These are phyloP conservation scores for Diarsia brunnea DNA, from an alignment of 2,888 invertebrate genomes.

Conservation along the genomic window DNA sequence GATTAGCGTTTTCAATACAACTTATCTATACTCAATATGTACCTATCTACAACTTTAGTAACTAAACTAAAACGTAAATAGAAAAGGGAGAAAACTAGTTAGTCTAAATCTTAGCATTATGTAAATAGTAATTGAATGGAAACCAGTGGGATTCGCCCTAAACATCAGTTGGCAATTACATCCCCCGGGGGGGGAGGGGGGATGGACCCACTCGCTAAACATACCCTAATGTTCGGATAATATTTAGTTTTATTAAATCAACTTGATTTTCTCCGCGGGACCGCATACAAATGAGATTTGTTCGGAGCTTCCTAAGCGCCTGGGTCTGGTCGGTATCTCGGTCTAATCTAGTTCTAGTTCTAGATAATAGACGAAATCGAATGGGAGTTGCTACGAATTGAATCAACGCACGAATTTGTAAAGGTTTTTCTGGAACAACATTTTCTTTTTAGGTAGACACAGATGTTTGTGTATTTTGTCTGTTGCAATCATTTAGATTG, in stretches of 20 bases:
- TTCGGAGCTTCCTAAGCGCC: slow-evolving; percentile 15
- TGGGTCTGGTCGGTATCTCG: slow-evolving; percentile 8
- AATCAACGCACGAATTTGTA: slow-evolving; percentile 8
- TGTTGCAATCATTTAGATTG: not conserved
- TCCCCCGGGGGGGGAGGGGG: slow-evolving; percentile 22
- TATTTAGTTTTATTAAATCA: slow-evolving; percentile 57
- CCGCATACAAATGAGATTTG: slow-evolving; percentile 45
- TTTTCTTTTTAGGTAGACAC: not conserved
- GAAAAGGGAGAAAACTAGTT: slow-evolving; percentile 31
- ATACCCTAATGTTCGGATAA: slow-evolving; percentile 33
- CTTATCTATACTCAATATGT: no score
- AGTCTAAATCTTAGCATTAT: slow-evolving; percentile 52
- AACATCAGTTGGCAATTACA: slow-evolving; percentile 49
- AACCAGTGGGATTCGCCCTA: slow-evolving; percentile 45
- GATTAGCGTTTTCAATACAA: slow-evolving; percentile 3
- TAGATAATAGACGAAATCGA: slow-evolving; percentile 20
- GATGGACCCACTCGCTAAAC: not conserved
- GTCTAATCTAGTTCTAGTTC: slow-evolving; percentile 29
- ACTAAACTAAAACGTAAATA: slow-evolving; percentile 22
- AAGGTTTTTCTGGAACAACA: not conserved
- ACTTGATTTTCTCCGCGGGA: slow-evolving; percentile 11
- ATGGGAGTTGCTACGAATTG: slow-evolving; percentile 9
- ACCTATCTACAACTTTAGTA: not conserved
- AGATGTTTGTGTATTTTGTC: not conserved
- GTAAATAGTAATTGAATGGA: slow-evolving; percentile 61